A percentile compares a stretch with the other conserved stretches of the same genome.
phyloP scores from a whole-genome alignment of 2,113 vertebrate genomes.

The Emydocephalus ijimae region DNA sequence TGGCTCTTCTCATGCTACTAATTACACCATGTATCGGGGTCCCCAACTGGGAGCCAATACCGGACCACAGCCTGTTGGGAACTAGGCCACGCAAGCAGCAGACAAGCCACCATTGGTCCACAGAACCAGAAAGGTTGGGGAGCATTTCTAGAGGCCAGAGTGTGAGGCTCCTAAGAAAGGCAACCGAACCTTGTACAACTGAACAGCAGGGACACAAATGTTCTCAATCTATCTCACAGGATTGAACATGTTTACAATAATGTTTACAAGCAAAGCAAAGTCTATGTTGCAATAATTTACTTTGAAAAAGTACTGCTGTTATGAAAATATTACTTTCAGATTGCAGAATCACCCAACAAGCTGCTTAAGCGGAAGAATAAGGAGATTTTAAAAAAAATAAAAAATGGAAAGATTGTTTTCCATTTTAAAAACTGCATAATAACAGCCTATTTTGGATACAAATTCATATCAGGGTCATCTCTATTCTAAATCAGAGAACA shows the following conservation, averaged over 20 bases:
- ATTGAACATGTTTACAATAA: neutral
- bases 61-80: no score
- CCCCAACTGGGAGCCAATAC: neutral
- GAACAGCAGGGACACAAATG: slow-evolving; percentile 17
- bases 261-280: neutral
- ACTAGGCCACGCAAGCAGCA: no score
- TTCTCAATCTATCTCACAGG: neutral
- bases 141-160: neutral
- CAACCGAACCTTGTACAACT: slow-evolving; percentile 11
- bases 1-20: slow-evolving; percentile 29
- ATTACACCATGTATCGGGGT: neutral
- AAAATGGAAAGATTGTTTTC: neutral
- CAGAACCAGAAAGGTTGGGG: neutral
- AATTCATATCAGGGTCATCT: neutral
- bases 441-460: neutral
- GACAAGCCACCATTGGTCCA: neutral
- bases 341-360: neutral
- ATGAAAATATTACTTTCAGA: neutral
- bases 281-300: neutral
- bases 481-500: neutral
- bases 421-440: neutral
- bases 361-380: neutral
- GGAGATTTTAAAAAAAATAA: neutral
- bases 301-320: slow-evolving; percentile 6
- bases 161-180: slow-evolving; percentile 29